Evolutionary conservation across 2,888 invertebrate species (phyloP), one percentile per base, ranked within the genome.

Genomic region (Blomia tropicalis): DNA sequence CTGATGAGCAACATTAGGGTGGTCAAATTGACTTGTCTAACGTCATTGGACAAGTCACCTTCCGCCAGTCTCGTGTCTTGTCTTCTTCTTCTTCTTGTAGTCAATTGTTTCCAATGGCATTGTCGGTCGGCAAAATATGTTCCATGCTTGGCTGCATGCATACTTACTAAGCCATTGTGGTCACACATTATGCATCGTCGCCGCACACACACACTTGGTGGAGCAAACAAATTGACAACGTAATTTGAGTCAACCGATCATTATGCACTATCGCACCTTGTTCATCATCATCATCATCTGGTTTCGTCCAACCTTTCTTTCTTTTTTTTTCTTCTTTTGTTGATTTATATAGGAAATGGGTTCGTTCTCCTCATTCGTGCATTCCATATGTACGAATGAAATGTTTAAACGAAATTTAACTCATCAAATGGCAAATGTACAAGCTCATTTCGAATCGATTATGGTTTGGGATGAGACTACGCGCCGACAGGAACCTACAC

Each of bases 1-100:
- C 14, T 41, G n/a, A 41, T 41, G 41, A n/a, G 41, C n/a, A 41
- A 41, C n/a, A n/a, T 41, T n/a, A 17, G 41, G 14, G n/a, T 47
- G 51, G 7, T 19, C 22, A 47, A 47, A 47, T 47, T 47, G 51
- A 47, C 51, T 27, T 47, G 51, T 47, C 51, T 47, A 22, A 27
- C 51, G 7, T 47, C 22, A n/a, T 41, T 41, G 14, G 14, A n/a
- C 41, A 14, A 11, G 51, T n/a, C 51, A 27, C 51, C 51, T 47
- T 47, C 51, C 27, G 51, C 51, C 51, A 47, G 51, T 47, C 51
- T 47, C 51, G 51, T 47, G 51, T 27, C 36, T n/a, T n/a, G n/a
- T n/a, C n/a, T n/a, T n/a, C n/a, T n/a, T n/a, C n/a, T n/a, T n/a
- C n/a, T n/a, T n/a, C n/a, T n/a, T n/a, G n/a, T 14, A 41, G 41